phyloP scores from a whole-genome alignment of 2,888 invertebrate genomes.

The Stenotaenia linearis region DNA sequence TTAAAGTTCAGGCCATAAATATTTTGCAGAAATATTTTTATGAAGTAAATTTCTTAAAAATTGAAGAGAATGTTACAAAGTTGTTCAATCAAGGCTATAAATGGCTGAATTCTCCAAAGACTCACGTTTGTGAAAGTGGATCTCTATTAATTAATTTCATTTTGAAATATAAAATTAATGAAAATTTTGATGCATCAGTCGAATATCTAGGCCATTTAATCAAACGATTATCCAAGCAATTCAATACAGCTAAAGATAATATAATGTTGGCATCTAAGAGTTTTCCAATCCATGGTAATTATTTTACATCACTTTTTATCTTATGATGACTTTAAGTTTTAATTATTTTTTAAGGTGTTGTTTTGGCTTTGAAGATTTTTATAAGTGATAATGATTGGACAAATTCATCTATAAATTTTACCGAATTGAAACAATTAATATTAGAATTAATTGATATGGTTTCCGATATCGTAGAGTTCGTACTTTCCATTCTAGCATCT shows the following conservation, averaged over 20 bases:
- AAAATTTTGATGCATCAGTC: neutral
- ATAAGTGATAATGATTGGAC: neutral
- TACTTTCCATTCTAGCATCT: neutral
- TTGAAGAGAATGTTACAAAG: neutral
- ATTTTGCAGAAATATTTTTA: neutral
- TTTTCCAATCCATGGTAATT: conserved; percentile 5
- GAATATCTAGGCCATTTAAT: neutral
- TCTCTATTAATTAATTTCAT: neutral
- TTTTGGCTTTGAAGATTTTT: neutral
- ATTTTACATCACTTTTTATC: neutral
- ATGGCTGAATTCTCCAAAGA: neutral
- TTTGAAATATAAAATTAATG: neutral
- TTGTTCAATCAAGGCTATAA: neutral
- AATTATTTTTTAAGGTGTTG: neutral
- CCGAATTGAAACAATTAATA: neutral
- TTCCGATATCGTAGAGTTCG: neutral
- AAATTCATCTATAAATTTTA: neutral
- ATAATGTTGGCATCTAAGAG: neutral
- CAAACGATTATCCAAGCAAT: neutral
- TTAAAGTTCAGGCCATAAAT: neutral
- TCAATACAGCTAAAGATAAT: neutral
- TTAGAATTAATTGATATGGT: neutral
- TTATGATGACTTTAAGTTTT: neutral
- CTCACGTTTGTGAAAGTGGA: conserved; percentile 17
- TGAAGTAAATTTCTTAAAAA: neutral